Evolutionary conservation across 2,113 vertebrate genomes (phyloP).

Genomic region (Sorex araneus): DNA sequence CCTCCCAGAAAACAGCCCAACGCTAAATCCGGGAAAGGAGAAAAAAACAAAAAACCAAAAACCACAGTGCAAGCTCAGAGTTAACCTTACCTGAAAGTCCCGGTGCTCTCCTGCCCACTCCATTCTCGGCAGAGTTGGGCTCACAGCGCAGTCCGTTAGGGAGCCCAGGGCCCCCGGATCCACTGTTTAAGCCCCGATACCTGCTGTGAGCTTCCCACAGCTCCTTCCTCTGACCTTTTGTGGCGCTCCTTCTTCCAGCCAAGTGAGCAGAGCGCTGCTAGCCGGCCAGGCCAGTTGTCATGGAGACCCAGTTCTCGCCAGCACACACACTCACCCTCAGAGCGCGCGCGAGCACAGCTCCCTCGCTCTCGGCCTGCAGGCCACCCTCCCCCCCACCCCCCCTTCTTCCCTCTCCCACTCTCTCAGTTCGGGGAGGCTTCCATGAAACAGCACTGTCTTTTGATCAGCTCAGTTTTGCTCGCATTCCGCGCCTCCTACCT

Average conservation of each 20-base stretch:
- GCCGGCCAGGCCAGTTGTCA: constrained; percentile 88
- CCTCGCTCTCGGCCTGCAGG: neutral
- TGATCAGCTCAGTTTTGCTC: constrained; percentile 83
- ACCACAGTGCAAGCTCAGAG: neutral
- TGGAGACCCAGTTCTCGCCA: constrained; percentile 86
- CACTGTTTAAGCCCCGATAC: constrained; percentile 84
- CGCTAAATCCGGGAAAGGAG: neutral
- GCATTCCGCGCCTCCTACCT: constrained; percentile 88
- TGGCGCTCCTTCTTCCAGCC: constrained; percentile 83
- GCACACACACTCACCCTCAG: neutral
- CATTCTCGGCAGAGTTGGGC: constrained; percentile 89
- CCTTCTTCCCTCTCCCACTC: neutral
- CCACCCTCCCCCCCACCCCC: neutral
- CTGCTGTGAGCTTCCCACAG: constrained; percentile 89
- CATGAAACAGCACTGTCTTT: constrained; percentile 87
- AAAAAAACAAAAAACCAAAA: neutral
- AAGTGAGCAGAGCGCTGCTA: constrained; percentile 85
- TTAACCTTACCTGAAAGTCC: constrained; percentile 89
- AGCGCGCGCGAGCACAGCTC: neutral
- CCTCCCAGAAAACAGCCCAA: constrained; percentile 75
- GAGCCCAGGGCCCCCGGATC: constrained; percentile 82
- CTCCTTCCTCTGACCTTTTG: constrained; percentile 89
- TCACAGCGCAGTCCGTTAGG: constrained; percentile 85
- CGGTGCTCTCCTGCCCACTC: constrained; percentile 87
- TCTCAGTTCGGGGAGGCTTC: constrained; percentile 87